Conservation (phyloP, 1,140 invertebrate species). For the Goniozus legneri region DNA sequence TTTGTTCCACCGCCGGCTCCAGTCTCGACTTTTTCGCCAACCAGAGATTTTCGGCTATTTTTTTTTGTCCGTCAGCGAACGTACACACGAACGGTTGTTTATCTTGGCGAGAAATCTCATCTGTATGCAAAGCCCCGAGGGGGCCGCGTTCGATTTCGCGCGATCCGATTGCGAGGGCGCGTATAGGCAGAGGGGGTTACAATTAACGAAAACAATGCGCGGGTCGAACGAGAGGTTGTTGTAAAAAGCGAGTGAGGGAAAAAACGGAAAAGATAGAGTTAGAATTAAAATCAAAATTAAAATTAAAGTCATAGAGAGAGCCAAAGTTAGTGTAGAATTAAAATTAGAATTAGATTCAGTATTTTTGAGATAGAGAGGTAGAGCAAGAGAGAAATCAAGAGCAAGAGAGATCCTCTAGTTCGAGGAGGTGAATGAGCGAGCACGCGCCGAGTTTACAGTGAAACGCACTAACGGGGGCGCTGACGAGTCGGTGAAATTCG, state of each 20-base stretch:
- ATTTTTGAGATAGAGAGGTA: neutral
- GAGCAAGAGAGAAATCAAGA: neutral
- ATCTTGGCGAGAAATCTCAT: constrained; percentile 22
- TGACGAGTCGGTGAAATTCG: too few relatives aligned
- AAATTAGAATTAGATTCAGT: too few relatives aligned
- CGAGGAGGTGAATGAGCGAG: neutral
- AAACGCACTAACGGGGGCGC: too few relatives aligned
- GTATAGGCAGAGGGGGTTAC: neutral
- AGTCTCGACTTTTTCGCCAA: too few relatives aligned
- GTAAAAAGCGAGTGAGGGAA: neutral
- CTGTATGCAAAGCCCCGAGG: constrained; percentile 17
- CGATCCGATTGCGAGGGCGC: neutral
- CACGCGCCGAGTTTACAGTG: too few relatives aligned
- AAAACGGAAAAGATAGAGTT: neutral
- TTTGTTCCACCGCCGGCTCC: too few relatives aligned
- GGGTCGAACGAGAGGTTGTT: neutral
- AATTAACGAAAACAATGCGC: constrained; percentile 20
- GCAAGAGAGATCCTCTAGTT: neutral
- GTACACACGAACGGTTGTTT: too few relatives aligned
- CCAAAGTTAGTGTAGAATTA: too few relatives aligned
- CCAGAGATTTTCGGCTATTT: too few relatives aligned
- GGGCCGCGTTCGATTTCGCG: constrained; percentile 5
- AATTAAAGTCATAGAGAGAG: too few relatives aligned
- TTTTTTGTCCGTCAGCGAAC: neutral
- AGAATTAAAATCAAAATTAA: too few relatives aligned